Base-by-base conservation (phyloP, 2,888 invertebrate genomes). In the Anoplius nigerrimus region DNA sequence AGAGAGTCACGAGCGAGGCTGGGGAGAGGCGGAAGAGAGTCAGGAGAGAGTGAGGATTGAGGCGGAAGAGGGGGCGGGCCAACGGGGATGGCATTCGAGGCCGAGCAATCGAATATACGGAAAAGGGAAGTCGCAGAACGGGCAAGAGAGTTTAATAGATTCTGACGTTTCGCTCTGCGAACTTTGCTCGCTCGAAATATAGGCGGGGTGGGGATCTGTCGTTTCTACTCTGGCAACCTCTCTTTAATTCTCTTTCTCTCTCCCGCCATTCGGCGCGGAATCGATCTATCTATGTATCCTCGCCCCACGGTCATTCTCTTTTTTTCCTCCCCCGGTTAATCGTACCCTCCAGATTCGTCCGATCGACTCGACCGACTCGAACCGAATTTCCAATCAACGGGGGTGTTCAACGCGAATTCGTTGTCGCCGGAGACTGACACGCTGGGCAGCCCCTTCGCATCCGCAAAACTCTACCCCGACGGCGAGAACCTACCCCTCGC, bases 101-200 rank as follows among this genome's bases (percentile, higher is more conserved):
- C 67, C 64, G 74, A 71, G 78, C 76, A 78, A 82, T 82, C 79
- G 80, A 78, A 80, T 80, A 82, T 80, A 80, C 75, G 79, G 72
- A 61, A 56, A 61, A 20, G 63, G 66, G 63, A 63, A 62, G 58
- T 59, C 61, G 64, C 68, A 58, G 68, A 60, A 66, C 48, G 53
- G 45, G 51, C 65, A 15, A 54, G 74, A 59, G 80, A 81, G 74
- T 84, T 81, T 82, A 83, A 86, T 85, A 84, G 82, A 84, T 84
- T 83, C 79, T 72, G 67, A 72, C 77, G 74, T 72, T 81, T 77
- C 69, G 68, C 66, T 69, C 46, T 59, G 58, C 54, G 73, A 73
- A 80, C 70, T 78, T 70, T 48, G 16, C 48, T 13, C 8, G 48
- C n/a, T 4, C 48, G 48, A 13, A 48, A 18, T 16, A 48, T 48